These are phyloP conservation scores for Gymnopithys bicolor DNA, from an alignment of 2,797 vertebrate genomes.

Conservation along the genomic window DNA sequence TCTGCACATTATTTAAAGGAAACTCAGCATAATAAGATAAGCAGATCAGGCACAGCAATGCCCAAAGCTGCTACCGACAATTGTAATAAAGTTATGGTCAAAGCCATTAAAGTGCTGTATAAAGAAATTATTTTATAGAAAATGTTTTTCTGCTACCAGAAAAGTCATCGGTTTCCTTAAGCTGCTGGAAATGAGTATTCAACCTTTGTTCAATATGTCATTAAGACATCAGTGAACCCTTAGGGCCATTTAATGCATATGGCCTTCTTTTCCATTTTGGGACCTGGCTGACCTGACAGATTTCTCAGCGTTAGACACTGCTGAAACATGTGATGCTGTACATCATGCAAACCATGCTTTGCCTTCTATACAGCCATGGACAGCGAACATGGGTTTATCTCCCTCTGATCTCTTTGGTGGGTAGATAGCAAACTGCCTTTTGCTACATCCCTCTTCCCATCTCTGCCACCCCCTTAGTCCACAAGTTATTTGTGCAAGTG, in stretches of 20 bases:
- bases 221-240: neutral
- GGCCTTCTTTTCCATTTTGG: neutral
- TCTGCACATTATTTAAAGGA: conserved; percentile 63
- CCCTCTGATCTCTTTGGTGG: neutral
- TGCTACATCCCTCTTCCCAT: neutral
- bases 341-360: neutral
- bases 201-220: neutral
- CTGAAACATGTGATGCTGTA: neutral
- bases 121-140: conserved; percentile 34
- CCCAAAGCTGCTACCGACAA: conserved; percentile 28
- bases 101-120: conserved; percentile 5
- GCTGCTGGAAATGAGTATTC: neutral
- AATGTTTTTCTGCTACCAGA: neutral
- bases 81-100: conserved; percentile 34
- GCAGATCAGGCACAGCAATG: conserved; percentile 38
- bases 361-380: neutral
- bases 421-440: neutral
- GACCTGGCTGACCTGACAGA: neutral
- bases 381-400: neutral
- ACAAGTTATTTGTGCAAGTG: neutral
- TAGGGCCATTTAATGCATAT: accelerated
- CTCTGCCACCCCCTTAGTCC: neutral
- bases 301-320: neutral
- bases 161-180: neutral
- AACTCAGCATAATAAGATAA: conserved; percentile 69